Evolutionary conservation across 2,113 vertebrate genomes (phyloP).

Genomic region (Tonatia bakeri): DNA sequence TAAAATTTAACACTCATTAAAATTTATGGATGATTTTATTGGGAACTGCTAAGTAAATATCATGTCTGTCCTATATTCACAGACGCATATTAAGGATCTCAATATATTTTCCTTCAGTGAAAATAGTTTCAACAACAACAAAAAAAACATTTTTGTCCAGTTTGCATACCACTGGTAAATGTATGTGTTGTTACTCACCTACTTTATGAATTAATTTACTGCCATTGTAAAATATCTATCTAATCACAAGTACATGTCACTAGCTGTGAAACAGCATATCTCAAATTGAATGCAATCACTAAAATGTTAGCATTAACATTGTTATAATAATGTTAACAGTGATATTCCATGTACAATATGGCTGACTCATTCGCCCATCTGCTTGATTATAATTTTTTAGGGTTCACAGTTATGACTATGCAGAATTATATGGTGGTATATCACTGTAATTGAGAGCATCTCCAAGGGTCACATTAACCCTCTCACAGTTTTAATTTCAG

Average conservation of each 20-base stretch:
- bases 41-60: constrained; percentile 37
- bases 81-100: not conserved
- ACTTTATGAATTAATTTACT: not conserved
- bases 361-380: not conserved
- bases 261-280: not conserved
- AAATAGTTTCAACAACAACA: not conserved
- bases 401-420: not conserved
- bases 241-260: not conserved
- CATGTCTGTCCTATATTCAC: not conserved
- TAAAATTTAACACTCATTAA: constrained; percentile 46
- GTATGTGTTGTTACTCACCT: not conserved
- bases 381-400: not conserved
- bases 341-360: not conserved
- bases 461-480: not conserved
- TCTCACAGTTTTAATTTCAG: not conserved
- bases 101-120: not conserved
- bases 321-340: not conserved
- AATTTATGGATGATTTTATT: constrained; percentile 23
- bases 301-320: not conserved
- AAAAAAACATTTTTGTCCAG: not conserved
- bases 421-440: not conserved
- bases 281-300: not conserved
- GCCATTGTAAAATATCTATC: not conserved
- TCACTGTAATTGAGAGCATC: not conserved
- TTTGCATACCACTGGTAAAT: not conserved